phyloP scores from a whole-genome alignment of 2,797 vertebrate genomes.

The Lacerta agilis region DNA sequence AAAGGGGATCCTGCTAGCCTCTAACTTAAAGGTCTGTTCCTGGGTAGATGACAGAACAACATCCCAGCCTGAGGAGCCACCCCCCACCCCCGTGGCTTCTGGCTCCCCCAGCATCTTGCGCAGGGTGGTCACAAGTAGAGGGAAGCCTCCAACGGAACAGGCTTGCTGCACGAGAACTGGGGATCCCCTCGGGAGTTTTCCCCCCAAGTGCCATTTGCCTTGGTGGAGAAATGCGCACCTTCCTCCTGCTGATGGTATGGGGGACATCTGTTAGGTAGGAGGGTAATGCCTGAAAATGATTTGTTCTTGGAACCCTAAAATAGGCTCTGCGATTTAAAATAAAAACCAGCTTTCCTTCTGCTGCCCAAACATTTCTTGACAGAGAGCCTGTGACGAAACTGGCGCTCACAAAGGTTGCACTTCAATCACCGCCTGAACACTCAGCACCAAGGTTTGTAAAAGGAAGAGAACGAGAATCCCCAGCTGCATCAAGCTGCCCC shows the following conservation, averaged over 20 bases:
- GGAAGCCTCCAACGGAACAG: too few relatives aligned
- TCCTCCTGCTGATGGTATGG: constrained; percentile 35
- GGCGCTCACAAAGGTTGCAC: constrained; percentile 16
- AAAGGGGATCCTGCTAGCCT: neutral
- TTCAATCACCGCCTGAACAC: constrained; percentile 22
- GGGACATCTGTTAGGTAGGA: constrained; percentile 71
- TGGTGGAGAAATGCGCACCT: constrained; percentile 48
- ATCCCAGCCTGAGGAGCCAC: neutral
- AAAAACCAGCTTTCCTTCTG: constrained; percentile 56
- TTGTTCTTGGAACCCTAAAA: constrained; percentile 65
- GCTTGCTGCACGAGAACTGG: neutral
- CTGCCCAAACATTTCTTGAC: constrained; percentile 61
- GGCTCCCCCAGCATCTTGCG: too few relatives aligned
- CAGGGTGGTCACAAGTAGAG: neutral
- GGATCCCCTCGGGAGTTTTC: neutral
- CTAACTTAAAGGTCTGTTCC: neutral
- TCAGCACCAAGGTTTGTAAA: neutral
- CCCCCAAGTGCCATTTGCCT: neutral
- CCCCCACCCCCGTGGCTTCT: fast-evolving
- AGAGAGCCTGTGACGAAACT: constrained; percentile 46
- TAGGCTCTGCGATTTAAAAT: constrained; percentile 65
- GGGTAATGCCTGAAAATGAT: constrained; percentile 63
- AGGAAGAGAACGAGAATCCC: neutral
- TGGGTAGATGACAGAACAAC: fast-evolving
- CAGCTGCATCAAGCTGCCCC: neutral